Evolutionary conservation across 1,140 invertebrate genomes (phyloP).

Genomic region (Thereuonema tuberculata): DNA sequence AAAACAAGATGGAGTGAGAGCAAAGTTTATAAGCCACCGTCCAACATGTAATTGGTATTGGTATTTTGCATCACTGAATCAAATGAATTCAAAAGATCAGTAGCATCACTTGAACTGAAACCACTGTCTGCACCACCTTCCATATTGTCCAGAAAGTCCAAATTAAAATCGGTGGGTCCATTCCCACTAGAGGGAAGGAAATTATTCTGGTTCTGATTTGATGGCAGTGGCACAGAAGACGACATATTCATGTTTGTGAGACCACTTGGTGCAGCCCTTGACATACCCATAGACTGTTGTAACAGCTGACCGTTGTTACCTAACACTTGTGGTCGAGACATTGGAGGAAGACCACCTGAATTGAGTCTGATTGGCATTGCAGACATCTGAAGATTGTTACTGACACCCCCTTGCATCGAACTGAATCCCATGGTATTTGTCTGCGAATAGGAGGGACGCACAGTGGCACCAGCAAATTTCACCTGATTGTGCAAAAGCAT

Average conservation of each 20-base stretch:
- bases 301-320: not conserved
- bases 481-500: not conserved
- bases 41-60: conserved; percentile 6
- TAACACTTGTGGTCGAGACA: not conserved
- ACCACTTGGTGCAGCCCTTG: not conserved
- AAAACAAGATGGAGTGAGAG: not conserved
- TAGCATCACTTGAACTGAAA: conserved; percentile 12
- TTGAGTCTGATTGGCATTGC: not conserved
- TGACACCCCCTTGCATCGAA: not conserved
- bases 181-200: not conserved
- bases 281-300: not conserved
- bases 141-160: conserved; percentile 17
- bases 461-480: not conserved
- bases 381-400: not conserved
- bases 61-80: conserved; percentile 13
- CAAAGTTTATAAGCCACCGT: conserved; percentile 13
- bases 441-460: not conserved
- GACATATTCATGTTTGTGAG: not conserved
- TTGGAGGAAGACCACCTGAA: not conserved
- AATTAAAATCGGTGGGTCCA: conserved; percentile 7
- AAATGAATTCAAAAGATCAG: conserved; percentile 14
- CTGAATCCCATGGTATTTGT: not conserved
- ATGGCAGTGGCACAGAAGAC: not conserved
- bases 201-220: not conserved
- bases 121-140: not conserved